Evolutionary conservation across 2,888 invertebrate genomes (phyloP), one percentile per base, ranked within the genome.

Genomic region (Lissocephala sabroskyi): DNA sequence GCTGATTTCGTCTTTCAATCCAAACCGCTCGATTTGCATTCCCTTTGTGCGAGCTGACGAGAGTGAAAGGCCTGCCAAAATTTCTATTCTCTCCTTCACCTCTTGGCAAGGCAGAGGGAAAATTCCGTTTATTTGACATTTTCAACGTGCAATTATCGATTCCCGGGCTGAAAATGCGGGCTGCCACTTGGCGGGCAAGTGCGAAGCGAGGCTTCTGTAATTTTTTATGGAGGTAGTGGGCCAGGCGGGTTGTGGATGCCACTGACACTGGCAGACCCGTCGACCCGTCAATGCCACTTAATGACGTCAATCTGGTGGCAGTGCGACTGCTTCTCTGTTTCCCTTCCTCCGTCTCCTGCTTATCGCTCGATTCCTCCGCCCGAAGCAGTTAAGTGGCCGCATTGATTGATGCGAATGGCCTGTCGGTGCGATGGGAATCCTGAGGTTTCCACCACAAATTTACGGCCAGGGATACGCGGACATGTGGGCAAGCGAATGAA

Each of bases 141-240:
- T n/a, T n/a, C n/a, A 50, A 54, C 55, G 54, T 67, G 56, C 71
- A 65, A 71, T 68, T 71, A 68, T 68, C 57, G 68, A 71, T 71
- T 47, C 41, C n/a, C 29, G 1, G 45, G 9, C 4, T 14, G 35
- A 52, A 18, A 57, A 52, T 66, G 56, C 66, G 67, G 71, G 64
- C 13, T 26, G 23, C 49, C 41, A 41, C 41, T 41, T 41, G 41
- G 23, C 47, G 28, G 28, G 23, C 19, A 23, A 37, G 37, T 19
- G 19, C 19, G 19, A 37, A 19, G 16, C n/a, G 18, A 10, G 18
- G 23, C 23, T 23, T 23, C 23, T 23, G 3, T 23, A 23, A 23
- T 3, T 35, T n/a, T 35, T 16, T 14, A 29, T 28, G 41, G 13
- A 19, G 19, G 19, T 39, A 23, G 17, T 35, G n/a, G 4, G 35